Percentiles rank a stretch among this genome's conserved stretches.
Evolutionary conservation across 2,797 vertebrate species (phyloP).

Genomic region (Cryptoprocta ferox): DNA sequence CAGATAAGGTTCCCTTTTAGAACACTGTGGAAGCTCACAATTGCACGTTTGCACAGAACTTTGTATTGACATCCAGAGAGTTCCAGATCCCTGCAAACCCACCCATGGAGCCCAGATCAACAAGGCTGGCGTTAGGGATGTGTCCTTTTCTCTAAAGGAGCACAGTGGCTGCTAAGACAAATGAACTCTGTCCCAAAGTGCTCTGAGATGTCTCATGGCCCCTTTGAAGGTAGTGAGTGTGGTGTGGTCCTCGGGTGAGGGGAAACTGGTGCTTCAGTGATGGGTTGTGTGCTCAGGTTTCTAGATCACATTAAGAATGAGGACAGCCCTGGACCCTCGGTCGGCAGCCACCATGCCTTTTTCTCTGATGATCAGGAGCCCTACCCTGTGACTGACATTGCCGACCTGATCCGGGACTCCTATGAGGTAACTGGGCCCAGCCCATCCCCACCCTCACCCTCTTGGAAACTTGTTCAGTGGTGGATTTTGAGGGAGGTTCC

Average conservation of each 20-base stretch:
- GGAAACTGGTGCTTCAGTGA: not conserved
- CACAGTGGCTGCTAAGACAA: not conserved
- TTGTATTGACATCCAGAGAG: not conserved
- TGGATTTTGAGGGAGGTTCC: not conserved
- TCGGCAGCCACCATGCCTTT: constrained; percentile 85
- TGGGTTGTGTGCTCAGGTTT: constrained; percentile 88
- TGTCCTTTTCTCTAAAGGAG: not conserved
- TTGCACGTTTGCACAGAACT: not conserved
- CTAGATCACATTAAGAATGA: constrained; percentile 93
- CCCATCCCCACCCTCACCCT: not conserved
- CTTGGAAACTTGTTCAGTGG: not conserved
- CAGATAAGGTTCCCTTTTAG: not conserved
- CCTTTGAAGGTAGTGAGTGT: not conserved
- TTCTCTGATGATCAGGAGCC: constrained; percentile 85
- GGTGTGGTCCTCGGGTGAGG: no score
- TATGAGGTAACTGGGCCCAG: constrained; percentile 89
- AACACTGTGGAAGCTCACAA: not conserved
- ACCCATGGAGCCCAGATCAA: rapidly evolving
- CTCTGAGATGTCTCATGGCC: rapidly evolving
- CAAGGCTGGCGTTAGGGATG: not conserved
- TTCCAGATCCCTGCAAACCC: not conserved
- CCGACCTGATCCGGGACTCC: constrained; percentile 92
- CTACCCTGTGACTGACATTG: constrained; percentile 90
- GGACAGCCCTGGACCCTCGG: constrained; percentile 87
- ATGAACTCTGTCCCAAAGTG: no score